Evolutionary conservation across 2,113 vertebrate genomes (phyloP), one percentile per base, ranked within the genome.

Genomic region (Cercocebus atys): DNA sequence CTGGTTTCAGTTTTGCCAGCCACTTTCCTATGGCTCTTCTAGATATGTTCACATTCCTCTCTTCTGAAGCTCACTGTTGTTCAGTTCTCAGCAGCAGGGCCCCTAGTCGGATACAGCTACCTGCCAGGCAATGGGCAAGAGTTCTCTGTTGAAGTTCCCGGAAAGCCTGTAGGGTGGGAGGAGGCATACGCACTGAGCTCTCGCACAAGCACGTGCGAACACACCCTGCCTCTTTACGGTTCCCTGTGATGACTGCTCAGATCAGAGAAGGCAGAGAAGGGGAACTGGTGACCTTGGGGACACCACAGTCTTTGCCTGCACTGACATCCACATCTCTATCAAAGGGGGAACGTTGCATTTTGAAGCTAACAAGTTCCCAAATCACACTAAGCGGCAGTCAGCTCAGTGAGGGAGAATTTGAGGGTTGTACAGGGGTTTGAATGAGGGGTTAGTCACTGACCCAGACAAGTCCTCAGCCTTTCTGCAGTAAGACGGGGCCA

Each of bases 191-290:
- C 3, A 38, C 38, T 9, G 2, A 73, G 2, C 23, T 3, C 57
- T 59, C 23, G 0, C 38, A 47, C 38, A 81, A 0, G 3, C 59
- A 38, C 6, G 12, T 5, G 2, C 0, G 0, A 64, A 14, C 35
- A 50, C 38, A 1, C 45, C 11, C 4, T 45, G 18, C 57, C 27
- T 64, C 66, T 61, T 64, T 16, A 0, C 38, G 27, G 11, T 45
- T 80, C 52, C 75, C 61, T 66, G 75, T 6, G 45, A 47, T 2
- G 7, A 52, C 59, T 35, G 27, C 32, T 83, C 38, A 35, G 84
- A 84, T 55, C 38, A 72, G 70, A 80, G 75, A 85, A 27, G 81
- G 52, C 18, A 11, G 40, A 85, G 40, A 47, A 6, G 72, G 30
- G 16, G n/a, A 9, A 12, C 9, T 5, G 3, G 11, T 22, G 78